These are phyloP conservation scores for Sphecodes monilicornis DNA, from an alignment of 2,888 invertebrate species.

Conservation along the genomic window DNA sequence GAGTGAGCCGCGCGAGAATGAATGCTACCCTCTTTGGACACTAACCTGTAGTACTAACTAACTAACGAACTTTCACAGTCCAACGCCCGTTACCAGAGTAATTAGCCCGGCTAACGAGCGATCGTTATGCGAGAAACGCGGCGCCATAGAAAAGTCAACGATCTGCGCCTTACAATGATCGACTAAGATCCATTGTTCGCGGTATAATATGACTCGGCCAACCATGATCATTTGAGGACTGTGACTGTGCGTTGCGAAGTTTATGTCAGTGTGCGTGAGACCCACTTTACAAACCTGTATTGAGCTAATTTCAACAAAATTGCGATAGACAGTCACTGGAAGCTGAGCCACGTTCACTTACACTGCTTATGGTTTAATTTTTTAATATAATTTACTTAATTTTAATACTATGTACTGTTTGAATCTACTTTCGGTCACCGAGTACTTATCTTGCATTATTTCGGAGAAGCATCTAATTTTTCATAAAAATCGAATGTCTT, in stretches of 20 bases:
- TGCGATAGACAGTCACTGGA: not conserved
- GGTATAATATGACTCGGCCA: conserved; percentile 25
- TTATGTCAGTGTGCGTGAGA: not conserved
- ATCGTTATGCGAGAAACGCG: conserved; percentile 63
- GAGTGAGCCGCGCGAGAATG: conserved; percentile 14
- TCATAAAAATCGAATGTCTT: not conserved
- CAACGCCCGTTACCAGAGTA: conserved; percentile 62
- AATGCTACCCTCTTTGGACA: conserved; percentile 49
- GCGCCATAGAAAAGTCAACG: conserved; percentile 61
- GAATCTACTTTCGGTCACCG: too few relatives aligned
- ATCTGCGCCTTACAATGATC: conserved; percentile 59
- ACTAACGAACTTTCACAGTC: conserved; percentile 70
- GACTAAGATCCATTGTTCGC: conserved; percentile 48
- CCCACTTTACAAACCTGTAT: not conserved
- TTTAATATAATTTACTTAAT: too few relatives aligned
- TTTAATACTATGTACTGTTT: too few relatives aligned
- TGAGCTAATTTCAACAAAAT: not conserved
- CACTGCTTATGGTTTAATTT: not conserved
- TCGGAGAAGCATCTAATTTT: too few relatives aligned
- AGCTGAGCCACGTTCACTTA: not conserved
- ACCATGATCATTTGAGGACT: not conserved
- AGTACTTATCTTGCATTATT: too few relatives aligned
- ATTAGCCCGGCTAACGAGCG: conserved; percentile 70
- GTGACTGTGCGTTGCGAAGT: not conserved
- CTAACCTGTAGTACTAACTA: conserved; percentile 61